Evolutionary conservation across 2,888 invertebrate species (phyloP), one percentile per base, ranked within the genome.

Genomic region (Polydrusus cervinus): DNA sequence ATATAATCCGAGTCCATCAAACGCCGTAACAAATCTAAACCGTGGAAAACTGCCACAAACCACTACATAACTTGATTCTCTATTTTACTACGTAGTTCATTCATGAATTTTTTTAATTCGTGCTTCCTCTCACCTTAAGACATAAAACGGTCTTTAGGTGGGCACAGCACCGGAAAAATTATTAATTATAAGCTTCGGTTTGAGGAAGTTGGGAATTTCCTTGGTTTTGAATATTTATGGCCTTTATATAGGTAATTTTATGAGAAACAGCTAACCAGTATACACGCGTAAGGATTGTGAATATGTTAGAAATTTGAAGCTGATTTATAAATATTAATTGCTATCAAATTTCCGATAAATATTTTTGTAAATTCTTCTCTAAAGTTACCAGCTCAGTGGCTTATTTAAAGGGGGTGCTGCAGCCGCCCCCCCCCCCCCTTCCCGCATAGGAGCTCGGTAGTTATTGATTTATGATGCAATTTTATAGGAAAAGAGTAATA

Each of bases 101-200:
- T 49, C 16, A 49, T 49, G 18, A 18, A 1, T 49, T 49, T 43
- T 43, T 43, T n/a, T 8, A 34, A 34, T n/a, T 45, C n/a, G 45
- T 34, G 14, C 18, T 49, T 49, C 49, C 49, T 49, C 49, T 8
- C 43, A 43, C 43, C 18, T 49, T 16, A 49, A 18, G 49, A 49
- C 8, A 18, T 49, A 8, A 49, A 49, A 14, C 49, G 49, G 49
- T 49, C 0, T 49, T 49, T 49, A 49, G 49, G 16, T 49, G 49
- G 18, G 5, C 49, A 49, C n/a, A 6, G 14, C 14, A 49, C 49
- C 49, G 49, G 49, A 49, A 49, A 49, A 49, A 49, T 49, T 49
- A 49, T 16, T 49, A 49, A 43, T 43, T 43, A 49, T 49, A 49
- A 16, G 16, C 9, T 3, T 9, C 16, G 14, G 16, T 7, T 49